phyloP scores from a whole-genome alignment of 2,113 vertebrate species.

The Malurus elegans region DNA sequence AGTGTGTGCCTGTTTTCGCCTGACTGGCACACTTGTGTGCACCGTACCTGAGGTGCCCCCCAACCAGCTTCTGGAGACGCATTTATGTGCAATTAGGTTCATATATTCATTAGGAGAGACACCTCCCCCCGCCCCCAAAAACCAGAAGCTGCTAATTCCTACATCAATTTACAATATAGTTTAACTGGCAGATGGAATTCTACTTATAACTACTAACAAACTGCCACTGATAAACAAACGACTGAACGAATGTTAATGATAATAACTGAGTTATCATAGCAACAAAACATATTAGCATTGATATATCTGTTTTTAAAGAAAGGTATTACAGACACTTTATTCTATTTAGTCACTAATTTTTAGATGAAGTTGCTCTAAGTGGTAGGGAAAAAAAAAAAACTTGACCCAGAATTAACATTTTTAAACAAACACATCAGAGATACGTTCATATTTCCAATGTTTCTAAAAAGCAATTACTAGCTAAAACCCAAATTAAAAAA shows the following conservation, averaged over 20 bases:
- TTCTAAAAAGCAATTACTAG: neutral
- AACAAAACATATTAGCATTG: constrained; percentile 52
- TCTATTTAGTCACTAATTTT: constrained; percentile 12
- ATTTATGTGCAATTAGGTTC: constrained; percentile 62
- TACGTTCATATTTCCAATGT: neutral
- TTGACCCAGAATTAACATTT: neutral
- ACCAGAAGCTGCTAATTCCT: constrained; percentile 67
- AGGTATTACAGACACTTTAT: constrained; percentile 17
- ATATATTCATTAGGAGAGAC: constrained; percentile 62
- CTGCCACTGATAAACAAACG: constrained; percentile 77
- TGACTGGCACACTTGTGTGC: constrained; percentile 64
- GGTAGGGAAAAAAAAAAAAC: neutral
- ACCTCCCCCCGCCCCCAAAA: neutral
- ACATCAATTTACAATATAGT: constrained; percentile 61
- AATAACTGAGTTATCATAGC: constrained; percentile 66
- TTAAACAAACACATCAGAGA: neutral
- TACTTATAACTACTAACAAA: constrained; percentile 80
- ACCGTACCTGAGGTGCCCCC: constrained; percentile 62
- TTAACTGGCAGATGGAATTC: constrained; percentile 78
- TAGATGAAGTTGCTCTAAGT: constrained; percentile 7
- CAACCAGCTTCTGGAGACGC: constrained; percentile 5
- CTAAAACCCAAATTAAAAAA: neutral
- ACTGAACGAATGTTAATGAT: constrained; percentile 73
- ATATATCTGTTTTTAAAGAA: constrained; percentile 28
- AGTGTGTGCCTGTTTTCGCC: constrained; percentile 66